These are phyloP conservation scores for Drosophila phalerata DNA, from an alignment of 2,888 invertebrate species.

Conservation along the genomic window DNA sequence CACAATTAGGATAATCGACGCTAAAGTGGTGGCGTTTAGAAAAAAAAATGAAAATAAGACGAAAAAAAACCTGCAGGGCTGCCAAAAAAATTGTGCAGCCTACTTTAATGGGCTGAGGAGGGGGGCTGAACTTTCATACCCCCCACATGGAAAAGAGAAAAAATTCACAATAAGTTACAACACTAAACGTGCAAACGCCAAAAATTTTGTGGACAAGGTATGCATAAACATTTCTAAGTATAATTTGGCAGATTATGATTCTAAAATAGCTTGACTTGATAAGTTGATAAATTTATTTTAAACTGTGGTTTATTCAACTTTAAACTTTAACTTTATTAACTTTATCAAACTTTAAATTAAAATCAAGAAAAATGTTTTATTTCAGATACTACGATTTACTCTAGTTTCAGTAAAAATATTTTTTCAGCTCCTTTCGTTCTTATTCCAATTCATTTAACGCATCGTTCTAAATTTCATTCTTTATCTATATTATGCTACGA, in stretches of 20 bases:
- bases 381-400: too few species aligned
- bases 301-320: too few species aligned
- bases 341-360: too few species aligned
- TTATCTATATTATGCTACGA: too few species aligned
- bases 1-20: conserved; percentile 78
- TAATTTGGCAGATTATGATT: background rate
- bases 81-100: conserved; percentile 61
- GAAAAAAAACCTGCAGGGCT: conserved; percentile 49
- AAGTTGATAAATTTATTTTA: too few species aligned
- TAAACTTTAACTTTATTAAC: too few species aligned
- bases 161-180: conserved; percentile 65
- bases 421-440: background rate
- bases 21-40: conserved; percentile 63
- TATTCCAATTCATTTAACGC: rapidly evolving
- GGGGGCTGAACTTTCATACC: conserved; percentile 37
- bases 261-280: background rate
- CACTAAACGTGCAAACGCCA: conserved; percentile 60
- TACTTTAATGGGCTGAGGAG: conserved; percentile 39
- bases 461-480: too few species aligned
- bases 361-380: too few species aligned
- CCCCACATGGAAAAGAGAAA: conserved; percentile 39
- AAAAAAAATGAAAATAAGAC: conserved; percentile 27
- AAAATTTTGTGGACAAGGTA: conserved; percentile 37
- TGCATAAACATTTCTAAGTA: background rate
- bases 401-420: background rate